Percentiles rank a stretch among this genome's conserved stretches.
These are phyloP conservation scores for Acleris cristana DNA, from an alignment of 2,888 invertebrate genomes.

Conservation along the genomic window DNA sequence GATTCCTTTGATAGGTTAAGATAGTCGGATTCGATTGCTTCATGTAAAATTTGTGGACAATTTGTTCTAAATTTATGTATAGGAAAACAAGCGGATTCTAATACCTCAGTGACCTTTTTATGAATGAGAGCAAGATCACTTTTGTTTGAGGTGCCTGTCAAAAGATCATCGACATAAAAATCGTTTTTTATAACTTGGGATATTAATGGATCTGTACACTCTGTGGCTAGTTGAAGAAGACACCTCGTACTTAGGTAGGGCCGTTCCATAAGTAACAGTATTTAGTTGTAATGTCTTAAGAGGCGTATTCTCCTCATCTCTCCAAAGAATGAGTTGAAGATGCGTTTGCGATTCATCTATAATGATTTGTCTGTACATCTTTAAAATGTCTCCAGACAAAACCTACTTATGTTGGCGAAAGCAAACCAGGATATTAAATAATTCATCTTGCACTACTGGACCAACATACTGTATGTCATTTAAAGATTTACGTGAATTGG, in stretches of 20 bases:
- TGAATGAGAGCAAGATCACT: constrained; percentile 1
- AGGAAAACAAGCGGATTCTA: constrained; percentile 7
- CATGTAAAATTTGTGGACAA: background rate
- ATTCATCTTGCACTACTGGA: no score
- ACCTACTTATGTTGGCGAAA: no score
- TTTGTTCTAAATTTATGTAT: constrained; percentile 13
- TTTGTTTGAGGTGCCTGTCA: constrained; percentile 3
- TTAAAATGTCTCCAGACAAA: no score
- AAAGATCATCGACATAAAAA: constrained; percentile 15
- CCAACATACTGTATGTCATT: no score
- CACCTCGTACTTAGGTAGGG: background rate
- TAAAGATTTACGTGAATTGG: constrained; percentile 8
- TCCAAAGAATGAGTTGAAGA: no score
- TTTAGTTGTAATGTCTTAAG: no score
- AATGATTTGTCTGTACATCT: no score
- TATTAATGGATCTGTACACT: constrained; percentile 8
- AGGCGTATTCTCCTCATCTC: no score
- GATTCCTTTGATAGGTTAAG: constrained; percentile 10
- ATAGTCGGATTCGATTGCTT: background rate
- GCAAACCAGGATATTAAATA: no score
- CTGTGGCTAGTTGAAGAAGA: constrained; percentile 2
- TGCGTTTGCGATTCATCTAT: no score
- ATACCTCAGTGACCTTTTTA: background rate
- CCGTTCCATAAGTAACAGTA: no score
- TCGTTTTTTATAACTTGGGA: constrained; percentile 7